phyloP scores from a whole-genome alignment of 2,797 vertebrate genomes.

The Coccyzus lansbergi region DNA sequence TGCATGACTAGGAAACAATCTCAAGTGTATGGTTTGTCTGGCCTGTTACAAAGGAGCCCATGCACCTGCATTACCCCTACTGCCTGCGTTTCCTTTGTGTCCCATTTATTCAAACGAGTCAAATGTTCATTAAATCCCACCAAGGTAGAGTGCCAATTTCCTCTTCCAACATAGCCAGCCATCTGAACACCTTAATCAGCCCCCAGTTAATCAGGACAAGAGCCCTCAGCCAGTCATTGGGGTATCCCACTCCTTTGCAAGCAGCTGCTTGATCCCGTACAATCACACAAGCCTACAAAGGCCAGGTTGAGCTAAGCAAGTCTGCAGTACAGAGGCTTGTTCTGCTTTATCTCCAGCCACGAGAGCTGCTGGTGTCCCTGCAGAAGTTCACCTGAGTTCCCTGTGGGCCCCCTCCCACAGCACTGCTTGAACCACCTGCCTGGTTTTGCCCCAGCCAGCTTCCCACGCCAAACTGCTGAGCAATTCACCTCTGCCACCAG shows the following conservation, averaged over 20 bases:
- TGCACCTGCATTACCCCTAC: slow-evolving; percentile 4
- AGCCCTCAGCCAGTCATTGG: background rate
- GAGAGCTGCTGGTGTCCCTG: background rate
- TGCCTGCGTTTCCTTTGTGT: background rate
- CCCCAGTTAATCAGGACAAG: fast-evolving
- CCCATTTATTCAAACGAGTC: background rate
- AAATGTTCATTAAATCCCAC: background rate
- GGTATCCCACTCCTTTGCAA: fast-evolving
- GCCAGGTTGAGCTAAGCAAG: background rate
- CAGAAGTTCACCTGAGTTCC: background rate
- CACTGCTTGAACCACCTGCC: background rate
- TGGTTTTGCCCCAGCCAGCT: background rate
- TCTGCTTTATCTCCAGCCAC: background rate
- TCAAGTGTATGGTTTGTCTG: background rate
- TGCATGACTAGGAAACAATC: background rate
- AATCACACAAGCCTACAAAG: background rate
- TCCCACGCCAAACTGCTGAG: background rate
- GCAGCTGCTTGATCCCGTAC: fast-evolving
- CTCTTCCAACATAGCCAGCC: fast-evolving
- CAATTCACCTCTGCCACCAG: background rate
- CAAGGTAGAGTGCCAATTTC: background rate
- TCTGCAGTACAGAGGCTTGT: fast-evolving
- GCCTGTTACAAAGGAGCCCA: background rate
- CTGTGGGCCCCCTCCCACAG: too few species aligned
- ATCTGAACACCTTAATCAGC: background rate